These are phyloP conservation scores for Phalacrocorax aristotelis DNA, from an alignment of 2,113 vertebrate genomes.

Conservation along the genomic window DNA sequence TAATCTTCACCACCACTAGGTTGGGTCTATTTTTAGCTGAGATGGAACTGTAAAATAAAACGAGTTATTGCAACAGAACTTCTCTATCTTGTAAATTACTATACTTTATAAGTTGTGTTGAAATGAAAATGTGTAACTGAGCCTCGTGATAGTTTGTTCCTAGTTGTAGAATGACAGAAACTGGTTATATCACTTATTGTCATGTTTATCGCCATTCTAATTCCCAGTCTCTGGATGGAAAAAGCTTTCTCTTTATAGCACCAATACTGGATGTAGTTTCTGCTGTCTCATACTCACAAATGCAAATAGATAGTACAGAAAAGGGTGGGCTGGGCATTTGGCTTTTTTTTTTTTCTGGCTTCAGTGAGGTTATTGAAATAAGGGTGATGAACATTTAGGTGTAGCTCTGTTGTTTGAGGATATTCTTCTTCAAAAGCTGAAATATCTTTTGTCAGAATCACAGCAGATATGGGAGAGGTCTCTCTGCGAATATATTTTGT, in stretches of 20 bases:
- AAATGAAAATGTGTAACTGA: background rate
- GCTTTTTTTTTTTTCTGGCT: background rate
- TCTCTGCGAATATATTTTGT: background rate
- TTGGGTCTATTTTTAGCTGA: background rate
- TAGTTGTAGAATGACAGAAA: background rate
- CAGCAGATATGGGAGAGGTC: background rate
- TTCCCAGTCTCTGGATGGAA: background rate
- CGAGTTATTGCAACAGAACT: background rate
- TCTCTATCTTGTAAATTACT: background rate
- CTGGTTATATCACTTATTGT: background rate
- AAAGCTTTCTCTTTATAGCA: background rate
- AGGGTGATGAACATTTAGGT: background rate
- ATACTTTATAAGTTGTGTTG: background rate
- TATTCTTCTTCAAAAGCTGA: background rate
- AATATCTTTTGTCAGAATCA: background rate
- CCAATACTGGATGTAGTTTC: background rate
- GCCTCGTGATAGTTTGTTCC: background rate
- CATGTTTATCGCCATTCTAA: background rate
- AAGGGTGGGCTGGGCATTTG: background rate
- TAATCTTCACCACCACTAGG: background rate
- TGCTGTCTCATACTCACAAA: background rate
- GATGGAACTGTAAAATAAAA: background rate
- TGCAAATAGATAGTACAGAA: background rate
- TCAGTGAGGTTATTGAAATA: background rate
- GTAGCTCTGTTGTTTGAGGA: background rate